Base-by-base conservation (phyloP, 2,797 vertebrate genomes). In the Leontocebus nigricollis region DNA sequence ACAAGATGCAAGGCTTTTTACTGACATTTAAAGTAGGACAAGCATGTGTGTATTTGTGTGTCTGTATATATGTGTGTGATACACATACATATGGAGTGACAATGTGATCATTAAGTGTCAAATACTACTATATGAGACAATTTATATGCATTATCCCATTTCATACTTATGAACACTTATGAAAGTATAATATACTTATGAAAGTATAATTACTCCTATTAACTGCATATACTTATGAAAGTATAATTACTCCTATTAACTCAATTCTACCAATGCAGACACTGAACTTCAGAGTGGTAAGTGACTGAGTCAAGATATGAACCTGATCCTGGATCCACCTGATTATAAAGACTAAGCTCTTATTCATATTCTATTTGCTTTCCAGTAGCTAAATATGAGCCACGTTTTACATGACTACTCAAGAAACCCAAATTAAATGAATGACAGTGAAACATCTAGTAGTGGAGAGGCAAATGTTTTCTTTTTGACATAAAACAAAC, bases 231-330 rank as follows among this genome's bases (percentile, higher is more conserved):
- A 44, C 10, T 46, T 46, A 46, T 36, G 11, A 90, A 6, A 86
- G 14, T 41, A 0, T 57, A 89, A 90, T 96, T 72, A 79, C 17
- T 79, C 39, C 46, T 76, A 92, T 41, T 72, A 93, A 88, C 11
- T 94, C 14, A 80, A 9, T 85, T 55, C 46, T 76, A 20, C 4
- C 93, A 84, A 81, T 93, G 61, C 93, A 88, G 75, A 89, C 89
- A 90, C n/a, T 52, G 20, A 90, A 5, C 15, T 27, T 95, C 33
- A 86, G 27, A 52, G 48, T 72, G 7, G 1, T 55, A 72, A 96
- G 12, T 84, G 55, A 91, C 22, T 70, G 1, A 14, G 8, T 88
- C 9, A 76, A 76, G 27, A 84, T 8, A 72, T 52, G 7, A 89
- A 87, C 1, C 4, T 46, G n/a, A 26, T 50, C 20, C 15, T 75